Base-by-base conservation (phyloP, 2,797 vertebrate species). In the Mormyrus proboscirostris region DNA sequence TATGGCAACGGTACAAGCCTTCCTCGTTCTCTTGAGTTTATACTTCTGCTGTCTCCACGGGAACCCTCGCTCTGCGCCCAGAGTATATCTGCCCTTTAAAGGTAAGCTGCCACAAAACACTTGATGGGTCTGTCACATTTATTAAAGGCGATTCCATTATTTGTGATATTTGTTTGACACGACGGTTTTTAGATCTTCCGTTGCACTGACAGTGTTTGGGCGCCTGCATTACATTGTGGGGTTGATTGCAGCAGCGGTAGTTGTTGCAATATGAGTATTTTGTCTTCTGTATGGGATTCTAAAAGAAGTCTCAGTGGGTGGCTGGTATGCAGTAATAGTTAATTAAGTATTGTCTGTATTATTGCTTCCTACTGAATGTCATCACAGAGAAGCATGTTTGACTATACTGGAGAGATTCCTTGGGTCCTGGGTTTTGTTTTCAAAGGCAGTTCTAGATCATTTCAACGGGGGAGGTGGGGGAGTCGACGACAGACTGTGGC, bases 61-160 rank as follows among this genome's bases (percentile, higher is more conserved):
- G 90, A 93, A 93, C 88, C 57, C 90, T 51, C 93, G 92, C 87
- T 90, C 91, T 88, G 92, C 93, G 88, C 93, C 93, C 90, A 90
- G 93, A 89, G 93, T 94, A 79, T 90, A 93, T 92, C 89, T 94
- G 89, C 92, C 93, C 90, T 94, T 93, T 91, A 94, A 92, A 94
- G 93, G 93, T 94, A 90, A 93, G 93, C 7, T 16, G 88, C 90
- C 59, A 12, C 5, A 62, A 84, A 69, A 53, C 87, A 6, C 65
- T 38, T 38, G 12, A 38, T 38, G 65, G 4, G 65, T 73, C 6
- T 0, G 4, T 89, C 90, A 51, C 90, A 44, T 89, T 90, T 90
- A 38, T 57, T 50, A 51, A 49, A 25, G 44, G 10, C 29, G 44
- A 85, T 53, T 85, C 25, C 50, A 41, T 29, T 7, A 57, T 38